Conservation (phyloP, 2,797 vertebrate genomes). For the Halcyon leucocephala region DNA sequence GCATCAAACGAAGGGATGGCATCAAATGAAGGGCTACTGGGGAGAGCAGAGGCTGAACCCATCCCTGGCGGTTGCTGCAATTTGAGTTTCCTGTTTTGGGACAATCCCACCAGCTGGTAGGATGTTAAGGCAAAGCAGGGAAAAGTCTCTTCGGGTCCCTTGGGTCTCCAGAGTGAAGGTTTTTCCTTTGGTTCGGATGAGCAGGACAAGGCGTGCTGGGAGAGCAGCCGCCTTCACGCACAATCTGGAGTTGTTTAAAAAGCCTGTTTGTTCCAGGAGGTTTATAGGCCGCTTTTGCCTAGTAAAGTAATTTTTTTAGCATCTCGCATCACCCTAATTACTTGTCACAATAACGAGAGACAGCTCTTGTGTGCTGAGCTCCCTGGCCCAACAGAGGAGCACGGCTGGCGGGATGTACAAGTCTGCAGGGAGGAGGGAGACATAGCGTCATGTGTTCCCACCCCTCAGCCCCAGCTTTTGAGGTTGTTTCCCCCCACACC, state of each 20-base stretch:
- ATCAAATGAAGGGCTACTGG: neutral
- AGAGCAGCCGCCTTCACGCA: neutral
- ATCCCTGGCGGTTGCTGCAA: neutral
- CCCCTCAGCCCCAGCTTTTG: neutral
- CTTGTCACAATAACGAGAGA: conserved; percentile 70
- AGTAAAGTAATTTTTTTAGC: conserved; percentile 77
- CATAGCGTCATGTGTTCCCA: neutral
- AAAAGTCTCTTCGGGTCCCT: neutral
- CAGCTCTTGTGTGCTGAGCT: neutral
- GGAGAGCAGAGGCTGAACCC: neutral
- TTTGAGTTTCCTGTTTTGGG: neutral
- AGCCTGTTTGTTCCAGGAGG: conserved; percentile 48
- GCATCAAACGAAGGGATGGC: neutral
- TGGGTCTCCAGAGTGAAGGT: neutral
- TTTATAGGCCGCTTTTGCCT: conserved; percentile 72
- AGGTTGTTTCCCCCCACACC: neutral
- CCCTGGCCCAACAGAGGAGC: neutral
- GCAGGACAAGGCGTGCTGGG: neutral
- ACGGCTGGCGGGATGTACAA: neutral
- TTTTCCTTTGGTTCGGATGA: neutral
- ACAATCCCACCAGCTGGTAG: neutral
- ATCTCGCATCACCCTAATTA: conserved; percentile 73
- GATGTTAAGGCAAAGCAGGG: neutral
- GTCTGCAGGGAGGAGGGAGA: neutral
- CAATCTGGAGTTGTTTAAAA: conserved; percentile 29